These are phyloP conservation scores for Melinaea marsaeus DNA, from an alignment of 2,888 invertebrate genomes.

Conservation along the genomic window DNA sequence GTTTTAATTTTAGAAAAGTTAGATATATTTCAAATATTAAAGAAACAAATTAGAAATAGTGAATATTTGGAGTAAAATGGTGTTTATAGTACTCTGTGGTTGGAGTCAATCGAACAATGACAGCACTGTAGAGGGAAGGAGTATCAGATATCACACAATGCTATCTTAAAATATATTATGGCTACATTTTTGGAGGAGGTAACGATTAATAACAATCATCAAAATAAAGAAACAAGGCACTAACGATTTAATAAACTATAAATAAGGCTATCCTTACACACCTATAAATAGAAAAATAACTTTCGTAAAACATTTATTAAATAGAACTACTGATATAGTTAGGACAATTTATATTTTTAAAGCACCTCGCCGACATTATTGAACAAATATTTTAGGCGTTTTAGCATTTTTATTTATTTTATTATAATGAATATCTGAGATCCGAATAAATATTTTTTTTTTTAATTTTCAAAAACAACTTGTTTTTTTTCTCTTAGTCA, in stretches of 20 bases:
- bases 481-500: background rate
- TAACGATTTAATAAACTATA: too few relatives aligned
- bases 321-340: too few relatives aligned
- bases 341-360: too few relatives aligned
- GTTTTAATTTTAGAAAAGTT: too few relatives aligned
- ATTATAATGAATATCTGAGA: conserved; percentile 23
- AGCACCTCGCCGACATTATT: background rate
- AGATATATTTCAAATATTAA: too few relatives aligned
- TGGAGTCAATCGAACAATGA: too few relatives aligned
- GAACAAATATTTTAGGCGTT: background rate
- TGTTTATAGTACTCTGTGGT: background rate
- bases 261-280: too few relatives aligned
- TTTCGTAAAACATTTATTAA: too few relatives aligned
- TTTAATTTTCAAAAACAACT: background rate
- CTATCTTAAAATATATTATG: conserved; percentile 13
- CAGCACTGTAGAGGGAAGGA: too few relatives aligned
- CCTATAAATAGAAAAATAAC: background rate
- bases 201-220: background rate
- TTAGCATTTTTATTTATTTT: background rate
- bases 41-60: too few relatives aligned
- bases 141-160: conserved; percentile 13
- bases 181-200: conserved; percentile 16
- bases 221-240: too few relatives aligned
- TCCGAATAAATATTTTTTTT: conserved; percentile 16
- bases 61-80: background rate